Base-by-base conservation (phyloP, 2,113 vertebrate species). In the Thalassoma bifasciatum region DNA sequence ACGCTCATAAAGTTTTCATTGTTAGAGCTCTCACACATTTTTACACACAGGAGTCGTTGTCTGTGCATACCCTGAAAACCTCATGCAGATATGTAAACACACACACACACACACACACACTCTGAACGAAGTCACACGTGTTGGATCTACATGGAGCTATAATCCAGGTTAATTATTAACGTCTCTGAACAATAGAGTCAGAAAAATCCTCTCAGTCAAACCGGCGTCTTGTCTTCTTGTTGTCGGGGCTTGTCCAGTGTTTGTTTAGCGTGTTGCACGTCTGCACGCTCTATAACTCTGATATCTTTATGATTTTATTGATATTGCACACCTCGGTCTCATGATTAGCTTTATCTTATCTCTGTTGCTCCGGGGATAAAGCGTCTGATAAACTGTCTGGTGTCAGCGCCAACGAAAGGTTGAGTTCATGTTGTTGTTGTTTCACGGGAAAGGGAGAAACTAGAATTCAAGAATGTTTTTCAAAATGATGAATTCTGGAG, bases 151-250 rank as follows among this genome's bases (percentile, higher is more conserved):
- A 37, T 47, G 34, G 24, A 17, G 17, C 61, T 12, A 37, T 83
- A 42, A 78, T 67, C 34, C 80, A n/a, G 38, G 76, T 81, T 73
- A 79, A 84, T 86, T 63, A 88, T 90, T 89, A 75, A 84, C 67
- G 67, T 66, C 52, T 72, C 21, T n/a, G 11, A 69, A 79, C 30
- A 74, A 81, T 44, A 58, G 56, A 10, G 30, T 9, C 52, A 50
- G 34, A 54, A 38, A 58, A 57, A 11, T 5, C 37, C 13, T 52
- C 9, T 70, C 10, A 1, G 8, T 24, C 10, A 11, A 23, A 30
- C 8, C 12, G 10, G 24, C 26, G 4, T 64, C 44, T 16, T 6
- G 5, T 49, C 14, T 36, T n/a, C 1, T 42, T 53, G 10, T 14
- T 2, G 42, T 42, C 12, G 8, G 16, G 10, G n/a, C 21, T 11